A percentile compares a stretch with the other conserved stretches of the same genome.
These are phyloP conservation scores for Bufo gargarizans DNA, from an alignment of 2,113 vertebrate species.

Conservation along the genomic window DNA sequence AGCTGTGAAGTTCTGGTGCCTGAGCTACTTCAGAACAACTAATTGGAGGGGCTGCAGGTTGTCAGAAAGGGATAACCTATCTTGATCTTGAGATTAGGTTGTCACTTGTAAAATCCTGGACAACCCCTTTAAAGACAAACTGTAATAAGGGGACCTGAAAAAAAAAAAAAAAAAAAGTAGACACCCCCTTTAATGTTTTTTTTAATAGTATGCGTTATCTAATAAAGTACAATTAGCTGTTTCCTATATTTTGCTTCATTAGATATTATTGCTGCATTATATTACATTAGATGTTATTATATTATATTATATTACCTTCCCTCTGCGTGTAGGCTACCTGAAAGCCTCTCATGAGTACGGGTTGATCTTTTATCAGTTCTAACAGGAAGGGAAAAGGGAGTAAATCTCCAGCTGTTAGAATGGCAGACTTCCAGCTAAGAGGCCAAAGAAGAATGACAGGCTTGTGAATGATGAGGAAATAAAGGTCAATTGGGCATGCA, in stretches of 20 bases:
- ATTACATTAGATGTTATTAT: no score
- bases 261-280: not conserved
- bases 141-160: no score
- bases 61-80: no score
- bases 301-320: not conserved
- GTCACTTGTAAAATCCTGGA: no score
- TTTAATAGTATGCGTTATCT: not conserved
- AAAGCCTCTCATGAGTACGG: slow-evolving; percentile 16
- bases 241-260: not conserved
- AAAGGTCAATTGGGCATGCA: slow-evolving; percentile 48
- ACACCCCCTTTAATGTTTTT: no score
- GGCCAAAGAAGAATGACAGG: slow-evolving; percentile 50
- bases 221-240: not conserved
- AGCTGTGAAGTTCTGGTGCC: no score
- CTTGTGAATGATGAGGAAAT: slow-evolving; percentile 49
- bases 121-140: no score
- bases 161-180: no score
- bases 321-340: slow-evolving; percentile 26
- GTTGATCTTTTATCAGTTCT: slow-evolving; percentile 53
- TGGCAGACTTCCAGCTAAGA: slow-evolving; percentile 54
- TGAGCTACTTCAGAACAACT: no score
- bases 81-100: no score
- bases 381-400: slow-evolving; percentile 41
- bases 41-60: no score
- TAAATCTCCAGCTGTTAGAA: slow-evolving; percentile 52